Evolutionary conservation across 2,113 vertebrate species (phyloP).

Genomic region (Saguinus midas): DNA sequence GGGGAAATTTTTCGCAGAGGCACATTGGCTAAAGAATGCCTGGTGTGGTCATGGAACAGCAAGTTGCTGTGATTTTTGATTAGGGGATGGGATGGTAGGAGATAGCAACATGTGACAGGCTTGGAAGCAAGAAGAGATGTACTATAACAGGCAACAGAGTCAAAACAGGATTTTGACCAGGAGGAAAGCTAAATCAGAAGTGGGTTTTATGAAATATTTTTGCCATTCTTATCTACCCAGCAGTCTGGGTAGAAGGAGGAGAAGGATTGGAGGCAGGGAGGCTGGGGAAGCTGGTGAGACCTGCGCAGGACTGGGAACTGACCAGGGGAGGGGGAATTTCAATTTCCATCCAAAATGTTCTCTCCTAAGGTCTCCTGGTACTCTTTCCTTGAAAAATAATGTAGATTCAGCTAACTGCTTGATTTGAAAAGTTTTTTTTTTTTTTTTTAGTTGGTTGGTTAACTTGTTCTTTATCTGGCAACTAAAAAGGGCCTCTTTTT

Average conservation of each 20-base stretch:
- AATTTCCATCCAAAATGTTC: background rate
- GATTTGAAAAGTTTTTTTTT: background rate
- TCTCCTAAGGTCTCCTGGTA: background rate
- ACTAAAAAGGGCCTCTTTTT: background rate
- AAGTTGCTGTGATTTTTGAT: background rate
- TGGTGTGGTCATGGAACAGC: background rate
- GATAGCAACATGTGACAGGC: background rate
- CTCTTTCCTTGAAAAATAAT: background rate
- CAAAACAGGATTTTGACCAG: background rate
- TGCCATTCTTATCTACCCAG: background rate
- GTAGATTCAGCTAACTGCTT: background rate
- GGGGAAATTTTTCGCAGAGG: background rate
- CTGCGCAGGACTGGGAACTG: background rate
- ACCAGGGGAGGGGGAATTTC: background rate
- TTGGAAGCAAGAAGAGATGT: background rate
- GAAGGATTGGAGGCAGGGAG: background rate
- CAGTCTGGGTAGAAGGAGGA: background rate
- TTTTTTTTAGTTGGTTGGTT: background rate
- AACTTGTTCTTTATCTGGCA: background rate
- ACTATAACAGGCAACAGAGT: background rate
- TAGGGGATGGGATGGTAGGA: background rate
- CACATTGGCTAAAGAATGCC: background rate
- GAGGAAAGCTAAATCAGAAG: background rate
- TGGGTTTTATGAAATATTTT: background rate
- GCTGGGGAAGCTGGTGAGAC: background rate